Evolutionary conservation across 23 tunicate genomes (phyloP).

Genomic region (Styela clava): DNA sequence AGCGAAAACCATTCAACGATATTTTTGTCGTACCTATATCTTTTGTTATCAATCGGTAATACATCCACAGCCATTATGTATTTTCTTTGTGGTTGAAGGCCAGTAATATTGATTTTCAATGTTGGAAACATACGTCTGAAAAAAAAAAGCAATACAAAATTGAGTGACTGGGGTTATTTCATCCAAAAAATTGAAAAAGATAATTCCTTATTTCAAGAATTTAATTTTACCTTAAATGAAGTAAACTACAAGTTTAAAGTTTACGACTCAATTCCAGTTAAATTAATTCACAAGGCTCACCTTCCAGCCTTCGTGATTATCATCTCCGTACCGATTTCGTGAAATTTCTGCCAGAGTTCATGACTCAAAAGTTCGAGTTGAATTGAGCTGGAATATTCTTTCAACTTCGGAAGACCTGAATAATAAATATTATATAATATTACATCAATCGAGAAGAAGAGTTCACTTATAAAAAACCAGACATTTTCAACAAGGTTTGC

Average conservation of each 20-base stretch:
- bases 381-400: conserved; percentile 15
- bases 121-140: conserved; percentile 81
- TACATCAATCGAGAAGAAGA: no score
- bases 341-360: conserved; percentile 76
- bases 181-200: background rate
- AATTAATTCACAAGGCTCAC: no score
- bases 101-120: conserved; percentile 41
- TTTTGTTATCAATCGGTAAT: conserved; percentile 61
- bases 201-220: background rate
- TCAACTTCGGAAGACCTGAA: conserved; percentile 11
- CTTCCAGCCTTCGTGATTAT: conserved; percentile 92
- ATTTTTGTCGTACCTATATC: conserved; percentile 88
- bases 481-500: no score
- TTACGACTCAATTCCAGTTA: no score
- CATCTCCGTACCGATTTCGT: conserved; percentile 95
- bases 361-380: conserved; percentile 45
- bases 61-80: conserved; percentile 65
- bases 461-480: no score
- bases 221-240: background rate
- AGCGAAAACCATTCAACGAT: no score
- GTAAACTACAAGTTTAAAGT: background rate
- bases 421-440: background rate
- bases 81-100: conserved; percentile 30
- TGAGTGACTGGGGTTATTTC: no score
- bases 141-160: background rate